phyloP scores from a whole-genome alignment of 2,113 vertebrate species.

The Corvus cornix region DNA sequence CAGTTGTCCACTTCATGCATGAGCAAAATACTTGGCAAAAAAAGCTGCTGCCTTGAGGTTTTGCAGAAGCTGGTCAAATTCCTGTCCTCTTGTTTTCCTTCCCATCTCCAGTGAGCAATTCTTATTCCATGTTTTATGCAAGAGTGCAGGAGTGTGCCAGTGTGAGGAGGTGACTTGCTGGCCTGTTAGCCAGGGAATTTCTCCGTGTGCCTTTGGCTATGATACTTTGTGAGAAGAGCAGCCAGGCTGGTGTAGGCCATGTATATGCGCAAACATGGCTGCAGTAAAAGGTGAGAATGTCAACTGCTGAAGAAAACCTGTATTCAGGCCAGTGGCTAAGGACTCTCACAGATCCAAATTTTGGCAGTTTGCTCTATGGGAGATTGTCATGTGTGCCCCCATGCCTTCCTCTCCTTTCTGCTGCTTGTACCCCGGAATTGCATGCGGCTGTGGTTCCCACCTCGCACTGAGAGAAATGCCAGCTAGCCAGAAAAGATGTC shows the following conservation, averaged over 20 bases:
- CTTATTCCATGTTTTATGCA: not conserved
- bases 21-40: not conserved
- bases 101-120: not conserved
- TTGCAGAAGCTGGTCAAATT: not conserved
- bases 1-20: not conserved
- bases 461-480: not conserved
- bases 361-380: not conserved
- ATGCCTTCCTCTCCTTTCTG: not conserved
- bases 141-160: not conserved
- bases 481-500: constrained; percentile 25
- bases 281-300: not conserved
- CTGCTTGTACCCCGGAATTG: not conserved
- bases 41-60: not conserved
- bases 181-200: not conserved
- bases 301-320: not conserved
- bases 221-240: not conserved
- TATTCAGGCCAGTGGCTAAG: not conserved
- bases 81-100: not conserved
- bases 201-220: not conserved
- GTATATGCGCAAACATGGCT: fast-evolving
- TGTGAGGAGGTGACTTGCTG: not conserved
- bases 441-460: not conserved
- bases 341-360: not conserved
- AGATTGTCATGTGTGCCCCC: not conserved
- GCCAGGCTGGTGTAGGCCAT: not conserved